phyloP scores from a whole-genome alignment of 53 echinoderm and acorn worm genomes.

The Crossaster papposus region DNA sequence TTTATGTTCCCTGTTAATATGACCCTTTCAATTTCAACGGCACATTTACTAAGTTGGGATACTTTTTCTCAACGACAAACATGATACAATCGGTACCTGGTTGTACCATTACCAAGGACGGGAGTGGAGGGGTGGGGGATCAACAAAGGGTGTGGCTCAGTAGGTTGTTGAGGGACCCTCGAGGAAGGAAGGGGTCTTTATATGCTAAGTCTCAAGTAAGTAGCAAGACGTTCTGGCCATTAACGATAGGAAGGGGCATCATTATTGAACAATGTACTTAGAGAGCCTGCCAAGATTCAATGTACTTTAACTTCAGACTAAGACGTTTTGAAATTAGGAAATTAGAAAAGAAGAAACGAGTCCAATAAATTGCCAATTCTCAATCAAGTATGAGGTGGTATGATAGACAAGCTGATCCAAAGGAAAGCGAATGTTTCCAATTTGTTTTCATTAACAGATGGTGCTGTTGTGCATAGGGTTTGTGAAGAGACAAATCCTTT shows the following conservation, averaged over 20 bases:
- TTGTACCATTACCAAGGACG: background rate
- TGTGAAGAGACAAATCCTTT: too few relatives aligned
- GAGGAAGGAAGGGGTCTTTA: background rate
- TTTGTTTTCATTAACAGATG: too few relatives aligned
- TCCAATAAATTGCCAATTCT: background rate
- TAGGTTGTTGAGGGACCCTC: background rate
- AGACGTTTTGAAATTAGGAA: background rate
- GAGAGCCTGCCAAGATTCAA: background rate
- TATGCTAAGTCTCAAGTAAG: background rate
- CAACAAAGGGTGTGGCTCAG: background rate
- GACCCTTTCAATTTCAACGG: background rate
- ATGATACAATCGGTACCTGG: background rate
- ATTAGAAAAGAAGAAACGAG: background rate
- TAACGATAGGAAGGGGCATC: background rate
- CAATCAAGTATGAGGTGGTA: background rate
- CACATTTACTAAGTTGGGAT: too few relatives aligned
- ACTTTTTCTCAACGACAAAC: background rate
- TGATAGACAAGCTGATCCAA: background rate
- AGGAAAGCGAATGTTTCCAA: background rate
- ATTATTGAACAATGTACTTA: background rate
- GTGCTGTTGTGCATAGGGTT: too few relatives aligned
- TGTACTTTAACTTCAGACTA: background rate
- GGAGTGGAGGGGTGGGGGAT: background rate
- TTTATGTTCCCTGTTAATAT: background rate
- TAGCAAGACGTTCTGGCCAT: background rate